Conservation (phyloP, 2,797 vertebrate species). For the Glyptemys insculpta region DNA sequence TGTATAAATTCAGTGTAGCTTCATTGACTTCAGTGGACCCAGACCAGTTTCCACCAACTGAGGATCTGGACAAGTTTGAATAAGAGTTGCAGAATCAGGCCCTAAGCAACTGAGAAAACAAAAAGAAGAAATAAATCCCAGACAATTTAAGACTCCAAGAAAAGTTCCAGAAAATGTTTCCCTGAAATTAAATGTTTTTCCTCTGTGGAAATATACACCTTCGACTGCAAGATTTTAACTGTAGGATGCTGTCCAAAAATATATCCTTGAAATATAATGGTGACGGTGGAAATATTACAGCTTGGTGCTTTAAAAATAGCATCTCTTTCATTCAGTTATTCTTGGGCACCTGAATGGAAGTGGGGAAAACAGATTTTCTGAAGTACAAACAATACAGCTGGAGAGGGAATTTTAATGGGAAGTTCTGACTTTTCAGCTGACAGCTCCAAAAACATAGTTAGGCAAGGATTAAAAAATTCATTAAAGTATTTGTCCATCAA, state of each 20-base stretch:
- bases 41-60: not conserved
- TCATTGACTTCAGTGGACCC: not conserved
- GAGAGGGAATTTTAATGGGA: constrained; percentile 29
- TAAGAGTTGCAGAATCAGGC: not conserved
- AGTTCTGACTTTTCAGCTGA: constrained; percentile 49
- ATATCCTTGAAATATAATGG: not conserved
- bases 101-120: not conserved
- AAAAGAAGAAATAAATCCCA: not conserved
- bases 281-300: not conserved
- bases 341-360: not conserved
- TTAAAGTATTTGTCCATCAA: constrained; percentile 36
- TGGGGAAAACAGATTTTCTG: constrained; percentile 8
- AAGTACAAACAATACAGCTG: not conserved
- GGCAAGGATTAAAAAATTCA: constrained; percentile 31
- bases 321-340: not conserved
- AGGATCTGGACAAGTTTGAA: not conserved
- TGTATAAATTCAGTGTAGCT: not conserved
- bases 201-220: not conserved
- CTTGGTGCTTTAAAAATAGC: not conserved
- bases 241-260: not conserved
- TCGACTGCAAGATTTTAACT: not conserved
- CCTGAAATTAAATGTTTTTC: not conserved
- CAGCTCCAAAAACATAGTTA: constrained; percentile 16
- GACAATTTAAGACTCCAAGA: not conserved
- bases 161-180: not conserved